Conservation (phyloP, 1,140 invertebrate genomes). For the Geopemphigus sp. region DNA sequence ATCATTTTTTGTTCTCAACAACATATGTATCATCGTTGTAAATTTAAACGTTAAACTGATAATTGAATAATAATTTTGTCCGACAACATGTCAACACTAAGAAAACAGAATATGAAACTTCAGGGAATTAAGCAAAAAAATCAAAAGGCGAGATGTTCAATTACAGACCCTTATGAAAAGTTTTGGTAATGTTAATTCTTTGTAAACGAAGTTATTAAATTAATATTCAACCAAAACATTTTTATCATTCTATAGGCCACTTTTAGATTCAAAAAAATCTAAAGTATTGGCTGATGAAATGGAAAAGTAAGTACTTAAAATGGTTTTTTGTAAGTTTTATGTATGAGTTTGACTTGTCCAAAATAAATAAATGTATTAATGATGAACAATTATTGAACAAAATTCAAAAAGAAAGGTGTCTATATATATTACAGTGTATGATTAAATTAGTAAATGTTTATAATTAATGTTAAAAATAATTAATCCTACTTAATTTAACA, state of each 20-base stretch:
- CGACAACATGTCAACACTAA: conserved; percentile 17
- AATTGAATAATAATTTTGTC: neutral
- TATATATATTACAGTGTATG: too few species aligned
- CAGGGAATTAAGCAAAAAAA: conserved; percentile 30
- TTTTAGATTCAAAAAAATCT: conserved; percentile 23
- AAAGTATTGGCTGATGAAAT: neutral
- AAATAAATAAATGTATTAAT: too few species aligned
- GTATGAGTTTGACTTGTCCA: too few species aligned
- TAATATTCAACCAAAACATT: neutral
- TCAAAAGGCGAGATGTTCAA: neutral
- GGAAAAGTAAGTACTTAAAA: conserved; percentile 14
- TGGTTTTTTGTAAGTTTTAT: too few species aligned
- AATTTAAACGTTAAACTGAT: too few species aligned
- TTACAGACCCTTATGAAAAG: conserved; percentile 38
- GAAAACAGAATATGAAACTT: conserved; percentile 22
- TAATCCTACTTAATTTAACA: neutral
- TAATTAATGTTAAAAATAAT: too few species aligned
- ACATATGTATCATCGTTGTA: too few species aligned
- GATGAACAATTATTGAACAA: too few species aligned
- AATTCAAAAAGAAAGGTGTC: too few species aligned
- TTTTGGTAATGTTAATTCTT: conserved; percentile 25
- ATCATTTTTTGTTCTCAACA: too few species aligned
- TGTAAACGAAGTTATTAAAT: neutral
- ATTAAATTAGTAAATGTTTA: too few species aligned
- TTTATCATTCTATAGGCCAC: conserved; percentile 6